These are phyloP conservation scores for Podargus strigoides DNA, from an alignment of 2,797 vertebrate genomes.

Conservation along the genomic window DNA sequence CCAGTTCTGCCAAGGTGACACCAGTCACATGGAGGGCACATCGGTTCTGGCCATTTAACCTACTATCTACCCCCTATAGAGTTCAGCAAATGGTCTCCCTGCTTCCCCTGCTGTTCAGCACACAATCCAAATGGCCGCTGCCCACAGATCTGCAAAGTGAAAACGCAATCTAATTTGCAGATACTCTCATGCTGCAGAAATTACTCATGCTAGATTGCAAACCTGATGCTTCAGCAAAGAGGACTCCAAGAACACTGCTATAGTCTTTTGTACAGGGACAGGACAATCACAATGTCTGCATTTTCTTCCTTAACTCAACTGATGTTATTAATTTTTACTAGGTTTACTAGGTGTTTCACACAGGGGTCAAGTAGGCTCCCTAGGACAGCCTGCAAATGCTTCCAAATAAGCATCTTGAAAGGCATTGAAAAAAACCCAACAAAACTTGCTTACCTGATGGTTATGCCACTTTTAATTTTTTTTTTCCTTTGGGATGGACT, in stretches of 20 bases:
- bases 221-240: not conserved
- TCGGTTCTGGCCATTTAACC: not conserved
- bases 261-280: not conserved
- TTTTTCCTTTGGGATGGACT: not conserved
- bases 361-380: not conserved
- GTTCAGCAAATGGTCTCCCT: not conserved
- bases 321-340: not conserved
- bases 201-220: not conserved
- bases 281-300: not conserved
- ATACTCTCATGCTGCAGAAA: not conserved
- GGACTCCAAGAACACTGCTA: not conserved
- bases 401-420: not conserved
- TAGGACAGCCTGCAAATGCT: not conserved
- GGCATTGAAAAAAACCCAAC: not conserved
- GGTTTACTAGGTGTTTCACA: not conserved
- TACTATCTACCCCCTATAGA: not conserved
- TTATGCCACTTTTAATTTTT: not conserved
- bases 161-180: not conserved
- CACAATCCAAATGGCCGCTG: not conserved
- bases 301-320: not conserved
- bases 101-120: not conserved
- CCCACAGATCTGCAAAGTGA: not conserved
- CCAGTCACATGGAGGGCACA: not conserved
- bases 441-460: not conserved
- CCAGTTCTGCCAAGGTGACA: not conserved